phyloP scores from a whole-genome alignment of 2,888 invertebrate genomes.

The Machimus rusticus region DNA sequence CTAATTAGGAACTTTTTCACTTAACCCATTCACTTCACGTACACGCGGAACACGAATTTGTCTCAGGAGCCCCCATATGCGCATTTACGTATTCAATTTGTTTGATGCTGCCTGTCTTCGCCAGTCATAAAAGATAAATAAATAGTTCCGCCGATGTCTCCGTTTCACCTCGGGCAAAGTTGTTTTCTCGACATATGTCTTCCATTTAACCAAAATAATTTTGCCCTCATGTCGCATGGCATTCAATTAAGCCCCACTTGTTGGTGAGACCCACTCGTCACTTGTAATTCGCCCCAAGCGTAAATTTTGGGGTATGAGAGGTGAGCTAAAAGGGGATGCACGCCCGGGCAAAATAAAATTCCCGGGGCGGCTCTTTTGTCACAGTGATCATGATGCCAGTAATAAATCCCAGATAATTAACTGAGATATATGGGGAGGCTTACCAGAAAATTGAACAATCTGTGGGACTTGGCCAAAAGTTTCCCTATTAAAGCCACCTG shows the following conservation, averaged over 20 bases:
- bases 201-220: conserved; percentile 1
- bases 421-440: background rate
- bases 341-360: background rate
- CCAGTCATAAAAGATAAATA: background rate
- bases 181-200: background rate
- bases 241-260: conserved; percentile 3
- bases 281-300: background rate
- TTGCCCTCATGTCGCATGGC: background rate
- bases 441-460: background rate
- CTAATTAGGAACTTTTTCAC: background rate
- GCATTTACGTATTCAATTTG: background rate
- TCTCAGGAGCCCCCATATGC: background rate
- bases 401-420: background rate
- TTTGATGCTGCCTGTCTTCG: background rate
- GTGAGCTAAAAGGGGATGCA: background rate
- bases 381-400: background rate
- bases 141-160: background rate
- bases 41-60: background rate
- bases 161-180: background rate
- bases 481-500: background rate
- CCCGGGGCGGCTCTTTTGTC: background rate
- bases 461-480: background rate
- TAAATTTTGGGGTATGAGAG: background rate
- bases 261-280: background rate
- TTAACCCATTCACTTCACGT: background rate